These are phyloP conservation scores for Maconellicoccus hirsutus DNA, from an alignment of 1,140 invertebrate genomes.

Conservation along the genomic window DNA sequence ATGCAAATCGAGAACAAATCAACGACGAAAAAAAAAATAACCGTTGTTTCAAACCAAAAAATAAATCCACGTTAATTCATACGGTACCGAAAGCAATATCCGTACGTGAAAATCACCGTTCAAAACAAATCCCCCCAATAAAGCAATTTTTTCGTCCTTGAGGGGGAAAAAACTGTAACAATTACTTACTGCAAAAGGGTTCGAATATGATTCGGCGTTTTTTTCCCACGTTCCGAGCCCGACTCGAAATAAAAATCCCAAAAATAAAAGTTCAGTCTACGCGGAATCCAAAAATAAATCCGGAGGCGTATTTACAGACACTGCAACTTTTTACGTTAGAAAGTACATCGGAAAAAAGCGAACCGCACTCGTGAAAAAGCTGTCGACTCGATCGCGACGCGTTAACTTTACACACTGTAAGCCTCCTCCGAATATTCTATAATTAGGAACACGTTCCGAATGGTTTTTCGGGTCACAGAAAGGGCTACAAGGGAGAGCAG, in stretches of 20 bases:
- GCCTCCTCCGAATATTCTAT: not conserved
- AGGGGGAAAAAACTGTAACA: not conserved
- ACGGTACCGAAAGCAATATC: no score
- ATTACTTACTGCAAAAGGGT: conserved; percentile 1
- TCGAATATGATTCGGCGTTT: not conserved
- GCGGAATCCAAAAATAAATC: conserved; percentile 20
- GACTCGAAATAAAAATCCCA: conserved; percentile 15
- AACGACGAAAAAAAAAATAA: no score
- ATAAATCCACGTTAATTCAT: no score
- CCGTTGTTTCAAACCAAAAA: no score
- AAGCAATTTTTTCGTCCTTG: not conserved
- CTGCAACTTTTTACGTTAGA: not conserved
- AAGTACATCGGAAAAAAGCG: not conserved
- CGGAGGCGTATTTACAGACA: conserved; percentile 14
- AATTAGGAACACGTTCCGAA: conserved; percentile 18
- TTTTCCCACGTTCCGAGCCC: not conserved
- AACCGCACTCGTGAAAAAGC: not conserved
- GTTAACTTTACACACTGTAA: conserved; percentile 21
- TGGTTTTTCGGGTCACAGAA: conserved; percentile 1
- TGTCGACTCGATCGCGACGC: conserved; percentile 10
- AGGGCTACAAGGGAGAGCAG: not conserved
- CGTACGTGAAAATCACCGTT: no score
- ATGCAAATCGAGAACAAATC: no score
- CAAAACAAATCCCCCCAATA: not conserved
- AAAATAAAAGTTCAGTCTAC: conserved; percentile 16